These are phyloP conservation scores for Agriopis aurantiaria DNA, from an alignment of 2,888 invertebrate species.

Conservation along the genomic window DNA sequence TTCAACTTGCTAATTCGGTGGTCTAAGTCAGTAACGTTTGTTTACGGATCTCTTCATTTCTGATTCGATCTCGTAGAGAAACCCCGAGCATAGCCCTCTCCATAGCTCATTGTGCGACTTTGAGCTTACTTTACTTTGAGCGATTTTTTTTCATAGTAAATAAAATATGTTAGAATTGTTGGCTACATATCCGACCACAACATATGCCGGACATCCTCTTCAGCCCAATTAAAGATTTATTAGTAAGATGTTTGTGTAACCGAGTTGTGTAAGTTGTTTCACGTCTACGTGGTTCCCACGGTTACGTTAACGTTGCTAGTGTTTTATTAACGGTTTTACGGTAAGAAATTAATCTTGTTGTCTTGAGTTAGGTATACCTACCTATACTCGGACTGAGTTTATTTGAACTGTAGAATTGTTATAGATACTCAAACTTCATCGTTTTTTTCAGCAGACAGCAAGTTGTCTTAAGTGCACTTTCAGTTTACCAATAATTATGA, in stretches of 20 bases:
- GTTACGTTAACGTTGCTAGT: conserved; percentile 17
- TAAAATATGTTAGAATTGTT: neutral
- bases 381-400: neutral
- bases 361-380: neutral
- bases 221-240: conserved; percentile 32
- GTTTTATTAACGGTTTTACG: conserved; percentile 19
- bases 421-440: no score
- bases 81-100: no score
- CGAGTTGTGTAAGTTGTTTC: conserved; percentile 31
- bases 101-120: no score
- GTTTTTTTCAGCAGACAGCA: no score
- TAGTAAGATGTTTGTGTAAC: conserved; percentile 34
- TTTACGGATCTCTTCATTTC: no score
- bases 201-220: neutral
- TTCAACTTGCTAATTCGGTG: no score
- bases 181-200: neutral
- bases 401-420: no score
- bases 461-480: conserved; percentile 66
- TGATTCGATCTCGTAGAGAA: no score
- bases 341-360: conserved; percentile 5
- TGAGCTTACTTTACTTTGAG: no score
- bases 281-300: conserved; percentile 30
- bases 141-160: no score
- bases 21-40: no score
- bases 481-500: conserved; percentile 65